Base-by-base conservation (phyloP, 2,113 vertebrate species). In the Synodontis membranacea region DNA sequence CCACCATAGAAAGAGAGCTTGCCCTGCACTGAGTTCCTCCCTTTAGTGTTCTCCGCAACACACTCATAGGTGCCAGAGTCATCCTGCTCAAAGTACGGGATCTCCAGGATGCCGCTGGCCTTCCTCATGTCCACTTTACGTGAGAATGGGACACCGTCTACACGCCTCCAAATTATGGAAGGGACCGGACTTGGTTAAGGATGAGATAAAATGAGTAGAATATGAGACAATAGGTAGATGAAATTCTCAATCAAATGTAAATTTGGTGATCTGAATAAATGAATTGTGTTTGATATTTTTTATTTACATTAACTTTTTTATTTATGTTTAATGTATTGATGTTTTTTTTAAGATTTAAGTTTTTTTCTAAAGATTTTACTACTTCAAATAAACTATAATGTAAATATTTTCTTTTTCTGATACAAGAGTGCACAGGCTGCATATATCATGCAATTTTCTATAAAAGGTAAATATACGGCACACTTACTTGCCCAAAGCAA, bases 401-500 rank as follows among this genome's bases (percentile, higher is more conserved):
- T 14, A 11, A 19, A 50, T 76, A 28, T n/a, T 50, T 76, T n/a
- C 44, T 12, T 28, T 74, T 15, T 76, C 25, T 48, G 44, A 50
- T 76, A 14, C 11, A 46, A 48, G 12, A 48, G 25, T 31, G 2
- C 10, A 17, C 31, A 17, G 44, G 28, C 6, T 28, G 25, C 25
- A 28, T 74, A 28, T 31, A 76, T 50, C 28, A 12, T 74, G 42
- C 6, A 25, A 83, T 23, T 50, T 37, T 44, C 12, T 2, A 80
- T 46, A 44, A 25, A 86, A 23, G 14, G 9, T 23, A 6, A 46
- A 42, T 37, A 56, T 31, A 9, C 46, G 21, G 6, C 6, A 7
- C 42, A 95, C 98, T 97, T 97, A 99, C 98, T 99, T 99, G 93
- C 98, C 98, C 90, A 99, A 90, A 82, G 98, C 98, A 87, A 99